phyloP scores from a whole-genome alignment of 2,888 invertebrate genomes.

The Tetheella fluctuosa region DNA sequence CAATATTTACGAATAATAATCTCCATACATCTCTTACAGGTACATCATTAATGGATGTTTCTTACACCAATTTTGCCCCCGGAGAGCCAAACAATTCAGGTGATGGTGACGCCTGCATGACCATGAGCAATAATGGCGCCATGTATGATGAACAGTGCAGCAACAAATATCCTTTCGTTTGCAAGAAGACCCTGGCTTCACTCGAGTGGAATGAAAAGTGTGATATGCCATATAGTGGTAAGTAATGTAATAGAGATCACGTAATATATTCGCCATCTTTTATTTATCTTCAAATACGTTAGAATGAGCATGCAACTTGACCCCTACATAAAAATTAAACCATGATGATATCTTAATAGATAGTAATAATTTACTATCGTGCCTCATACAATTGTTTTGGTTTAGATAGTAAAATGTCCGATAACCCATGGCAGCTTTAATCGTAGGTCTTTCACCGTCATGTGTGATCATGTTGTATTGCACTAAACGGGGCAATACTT shows the following conservation, averaged over 20 bases:
- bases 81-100: conserved; percentile 61
- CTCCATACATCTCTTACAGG: conserved; percentile 37
- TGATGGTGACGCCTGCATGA: conserved; percentile 56
- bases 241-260: conserved; percentile 9
- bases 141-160: conserved; percentile 54
- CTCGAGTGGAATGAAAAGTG: conserved; percentile 56
- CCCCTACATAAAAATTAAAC: not conserved
- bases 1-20: not conserved
- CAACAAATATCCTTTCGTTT: conserved; percentile 49
- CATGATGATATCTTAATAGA: not conserved
- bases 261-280: not conserved
- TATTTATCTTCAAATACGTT: not conserved
- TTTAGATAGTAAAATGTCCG: not conserved
- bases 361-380: not conserved
- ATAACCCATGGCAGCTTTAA: not conserved
- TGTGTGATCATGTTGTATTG: too few relatives aligned
- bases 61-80: conserved; percentile 56
- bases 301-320: not conserved
- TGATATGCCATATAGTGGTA: conserved; percentile 51
- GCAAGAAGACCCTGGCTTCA: conserved; percentile 50
- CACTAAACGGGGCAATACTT: too few relatives aligned
- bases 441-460: not conserved
- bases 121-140: conserved; percentile 38
- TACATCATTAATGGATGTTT: conserved; percentile 46
- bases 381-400: not conserved